Evolutionary conservation across 2,888 invertebrate species (phyloP).

Genomic region (Neocrepidodera transversa): DNA sequence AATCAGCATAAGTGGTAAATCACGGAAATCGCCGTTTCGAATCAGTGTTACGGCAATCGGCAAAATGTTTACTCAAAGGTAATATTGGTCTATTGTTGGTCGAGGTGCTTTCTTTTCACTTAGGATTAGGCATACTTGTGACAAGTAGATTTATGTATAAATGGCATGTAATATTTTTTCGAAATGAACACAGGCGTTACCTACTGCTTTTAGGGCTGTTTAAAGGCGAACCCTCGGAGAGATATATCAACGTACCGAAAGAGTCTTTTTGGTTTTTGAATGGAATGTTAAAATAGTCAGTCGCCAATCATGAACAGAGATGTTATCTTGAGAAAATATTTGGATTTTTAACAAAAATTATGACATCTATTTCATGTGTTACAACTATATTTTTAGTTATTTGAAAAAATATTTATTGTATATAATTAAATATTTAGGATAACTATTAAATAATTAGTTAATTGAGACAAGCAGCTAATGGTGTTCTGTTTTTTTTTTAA

Average conservation of each 20-base stretch:
- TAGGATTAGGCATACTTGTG: constrained; percentile 56
- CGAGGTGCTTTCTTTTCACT: constrained; percentile 51
- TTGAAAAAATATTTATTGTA: too few species aligned
- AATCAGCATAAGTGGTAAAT: constrained; percentile 54
- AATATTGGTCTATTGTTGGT: constrained; percentile 51
- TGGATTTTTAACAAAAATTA: constrained; percentile 29
- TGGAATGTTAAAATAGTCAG: too few species aligned
- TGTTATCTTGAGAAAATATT: constrained; percentile 32
- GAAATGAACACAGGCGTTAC: constrained; percentile 33
- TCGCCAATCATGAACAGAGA: constrained; percentile 27
- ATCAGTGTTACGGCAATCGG: constrained; percentile 55
- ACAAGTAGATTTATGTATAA: constrained; percentile 59
- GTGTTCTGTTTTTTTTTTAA: too few species aligned
- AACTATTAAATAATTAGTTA: too few species aligned
- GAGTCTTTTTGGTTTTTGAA: constrained; percentile 22
- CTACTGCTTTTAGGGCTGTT: constrained; percentile 31
- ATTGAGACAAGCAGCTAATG: too few species aligned
- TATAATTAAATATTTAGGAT: too few species aligned
- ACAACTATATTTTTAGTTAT: too few species aligned
- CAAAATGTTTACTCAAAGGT: constrained; percentile 60
- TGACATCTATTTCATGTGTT: constrained; percentile 15
- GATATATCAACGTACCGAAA: constrained; percentile 34
- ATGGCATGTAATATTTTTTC: constrained; percentile 41
- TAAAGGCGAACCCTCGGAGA: constrained; percentile 21
- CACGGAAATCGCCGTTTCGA: constrained; percentile 53